Evolutionary conservation across 2,888 invertebrate species (phyloP).

Genomic region (Tipula unca): DNA sequence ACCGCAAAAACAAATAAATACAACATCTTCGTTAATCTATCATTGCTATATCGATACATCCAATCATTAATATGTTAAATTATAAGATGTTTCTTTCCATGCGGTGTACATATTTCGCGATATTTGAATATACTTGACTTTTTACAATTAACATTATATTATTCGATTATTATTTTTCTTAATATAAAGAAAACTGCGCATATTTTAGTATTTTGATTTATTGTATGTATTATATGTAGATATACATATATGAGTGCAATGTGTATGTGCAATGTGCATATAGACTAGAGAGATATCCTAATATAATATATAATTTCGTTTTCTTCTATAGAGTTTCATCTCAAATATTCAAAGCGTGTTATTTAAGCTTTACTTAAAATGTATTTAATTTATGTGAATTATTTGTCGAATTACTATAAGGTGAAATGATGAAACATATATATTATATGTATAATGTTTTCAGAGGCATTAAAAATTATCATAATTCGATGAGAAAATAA

Average conservation of each 20-base stretch:
- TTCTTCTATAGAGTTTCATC: neutral
- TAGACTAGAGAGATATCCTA: neutral
- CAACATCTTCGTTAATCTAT: constrained; percentile 8
- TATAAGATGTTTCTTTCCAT: neutral
- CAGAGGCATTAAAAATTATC: neutral
- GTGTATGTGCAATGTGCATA: neutral
- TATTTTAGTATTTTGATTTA: neutral
- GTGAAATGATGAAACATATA: neutral
- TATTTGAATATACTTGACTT: neutral
- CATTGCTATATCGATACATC: neutral
- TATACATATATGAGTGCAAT: neutral
- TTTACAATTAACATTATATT: neutral
- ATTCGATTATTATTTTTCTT: neutral
- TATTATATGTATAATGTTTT: no score
- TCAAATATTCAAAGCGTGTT: neutral
- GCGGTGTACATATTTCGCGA: neutral
- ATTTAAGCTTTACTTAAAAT: neutral
- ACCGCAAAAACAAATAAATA: neutral
- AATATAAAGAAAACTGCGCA: neutral
- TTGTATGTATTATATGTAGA: neutral
- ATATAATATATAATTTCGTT: neutral
- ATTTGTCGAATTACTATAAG: constrained; percentile 8
- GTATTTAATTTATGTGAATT: neutral
- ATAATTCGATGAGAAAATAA: constrained; percentile 8
- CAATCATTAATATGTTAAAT: neutral